phyloP scores from a whole-genome alignment of 2,888 invertebrate genomes.

The Harpagoxenus sublaevis region DNA sequence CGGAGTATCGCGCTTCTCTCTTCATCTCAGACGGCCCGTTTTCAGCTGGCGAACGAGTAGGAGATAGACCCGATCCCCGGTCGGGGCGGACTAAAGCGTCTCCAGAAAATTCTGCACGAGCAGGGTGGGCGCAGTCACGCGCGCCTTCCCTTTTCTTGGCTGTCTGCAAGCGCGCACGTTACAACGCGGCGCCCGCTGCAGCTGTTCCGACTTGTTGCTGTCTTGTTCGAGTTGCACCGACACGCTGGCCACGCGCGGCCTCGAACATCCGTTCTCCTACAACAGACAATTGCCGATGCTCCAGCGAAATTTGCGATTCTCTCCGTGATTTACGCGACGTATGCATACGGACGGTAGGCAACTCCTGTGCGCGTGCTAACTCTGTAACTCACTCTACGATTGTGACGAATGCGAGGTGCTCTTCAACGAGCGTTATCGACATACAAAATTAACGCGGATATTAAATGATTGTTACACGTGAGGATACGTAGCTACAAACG shows the following conservation, averaged over 20 bases:
- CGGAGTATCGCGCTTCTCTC: constrained; percentile 8
- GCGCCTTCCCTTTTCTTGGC: constrained; percentile 79
- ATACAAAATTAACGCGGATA: neutral
- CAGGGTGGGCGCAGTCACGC: constrained; percentile 82
- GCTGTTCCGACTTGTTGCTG: constrained; percentile 84
- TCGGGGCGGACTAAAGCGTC: constrained; percentile 80
- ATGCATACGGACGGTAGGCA: neutral
- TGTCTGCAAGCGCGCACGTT: constrained; percentile 81
- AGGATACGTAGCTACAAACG: neutral
- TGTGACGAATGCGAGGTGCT: neutral
- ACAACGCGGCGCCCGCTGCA: constrained; percentile 81
- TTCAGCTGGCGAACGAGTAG: constrained; percentile 43
- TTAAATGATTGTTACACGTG: neutral
- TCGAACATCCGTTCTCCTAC: constrained; percentile 82
- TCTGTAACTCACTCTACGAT: neutral
- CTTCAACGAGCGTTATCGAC: neutral
- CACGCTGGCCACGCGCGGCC: constrained; percentile 83
- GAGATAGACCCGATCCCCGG: constrained; percentile 40
- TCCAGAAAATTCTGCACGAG: constrained; percentile 84
- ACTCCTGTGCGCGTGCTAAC: neutral
- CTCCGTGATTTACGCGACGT: constrained; percentile 5
- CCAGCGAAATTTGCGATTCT: constrained; percentile 48
- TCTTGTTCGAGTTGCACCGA: constrained; percentile 84
- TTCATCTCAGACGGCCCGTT: constrained; percentile 6
- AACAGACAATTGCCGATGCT: constrained; percentile 72